Evolutionary conservation across 2,888 invertebrate genomes (phyloP), one percentile per base, ranked within the genome.

Genomic region (Subacronicta megacephala): DNA sequence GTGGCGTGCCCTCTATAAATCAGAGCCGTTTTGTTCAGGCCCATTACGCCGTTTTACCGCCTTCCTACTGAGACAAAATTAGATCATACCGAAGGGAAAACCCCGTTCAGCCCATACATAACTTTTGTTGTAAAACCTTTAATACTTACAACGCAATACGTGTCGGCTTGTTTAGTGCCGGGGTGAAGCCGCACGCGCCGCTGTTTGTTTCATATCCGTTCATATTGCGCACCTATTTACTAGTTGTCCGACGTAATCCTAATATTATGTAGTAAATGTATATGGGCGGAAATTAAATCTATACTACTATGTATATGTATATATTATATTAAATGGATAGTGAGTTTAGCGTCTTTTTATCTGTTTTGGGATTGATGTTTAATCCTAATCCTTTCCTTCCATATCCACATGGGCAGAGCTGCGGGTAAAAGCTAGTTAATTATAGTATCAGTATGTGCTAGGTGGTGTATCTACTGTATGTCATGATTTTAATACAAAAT

Each of bases 31-130:
- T 90, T 90, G 89, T 90, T 90, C 89, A 82, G 87, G 84, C 83
- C 90, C 89, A 90, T 92, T 91, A 90, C 90, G 81, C 74, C 88
- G 87, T 88, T 90, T 91, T 90, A 90, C 91, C 89, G 88, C 90
- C 88, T 89, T 89, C 85, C 85, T 89, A 88, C 89, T 87, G 89
- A 88, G 86, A 90, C 90, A 85, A 90, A 91, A 91, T 90, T 91
- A 90, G 90, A 90, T 90, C 89, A 90, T 88, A 87, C 88, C 84
- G 79, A 85, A 87, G 88, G 86, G 84, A 84, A 85, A 83, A 84
- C 85, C 86, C 82, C 75, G 78, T 78, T 79, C 82, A 79, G 74
- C 77, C 81, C 86, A 85, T 86, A 85, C 84, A 87, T 89, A 88
- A 89, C 86, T 86, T 88, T 80, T 81, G 85, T 79, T 89, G 87